phyloP scores from a whole-genome alignment of 2,888 invertebrate genomes.

The Drosophila rellima region DNA sequence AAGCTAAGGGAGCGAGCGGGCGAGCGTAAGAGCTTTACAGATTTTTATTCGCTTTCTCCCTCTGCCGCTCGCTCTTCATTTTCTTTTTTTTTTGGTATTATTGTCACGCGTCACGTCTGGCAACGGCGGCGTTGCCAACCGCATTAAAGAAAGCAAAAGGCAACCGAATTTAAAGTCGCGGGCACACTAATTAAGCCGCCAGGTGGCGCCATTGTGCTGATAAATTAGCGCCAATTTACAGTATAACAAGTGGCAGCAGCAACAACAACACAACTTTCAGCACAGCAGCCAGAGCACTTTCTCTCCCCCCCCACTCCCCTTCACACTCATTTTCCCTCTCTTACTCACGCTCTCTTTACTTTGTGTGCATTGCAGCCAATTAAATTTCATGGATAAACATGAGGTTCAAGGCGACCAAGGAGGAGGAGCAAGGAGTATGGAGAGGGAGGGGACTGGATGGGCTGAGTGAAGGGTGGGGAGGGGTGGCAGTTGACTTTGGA shows the following conservation, averaged over 20 bases:
- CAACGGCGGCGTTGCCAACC: constrained; percentile 5
- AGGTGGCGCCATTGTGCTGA: constrained; percentile 67
- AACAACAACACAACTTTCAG: constrained; percentile 23
- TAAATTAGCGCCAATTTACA: constrained; percentile 64
- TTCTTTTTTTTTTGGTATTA: constrained; percentile 57
- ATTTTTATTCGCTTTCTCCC: constrained; percentile 40
- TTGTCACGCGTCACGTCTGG: constrained; percentile 79
- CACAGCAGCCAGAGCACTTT: constrained; percentile 5
- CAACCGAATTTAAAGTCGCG: constrained; percentile 43
- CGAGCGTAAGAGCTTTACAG: constrained; percentile 25
- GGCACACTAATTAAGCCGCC: constrained; percentile 60
- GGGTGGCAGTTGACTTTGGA: constrained; percentile 57
- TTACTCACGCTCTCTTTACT: constrained; percentile 34
- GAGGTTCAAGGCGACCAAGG: constrained; percentile 52
- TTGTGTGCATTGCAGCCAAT: constrained; percentile 68
- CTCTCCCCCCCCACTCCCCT: background rate
- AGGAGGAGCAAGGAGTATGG: background rate
- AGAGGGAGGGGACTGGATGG: too few species aligned
- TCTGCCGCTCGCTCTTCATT: constrained; percentile 2
- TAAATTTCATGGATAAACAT: constrained; percentile 78
- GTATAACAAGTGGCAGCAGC: constrained; percentile 56
- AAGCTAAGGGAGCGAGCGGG: background rate
- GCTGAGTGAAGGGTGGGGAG: constrained; percentile 19
- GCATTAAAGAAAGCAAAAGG: constrained; percentile 46
- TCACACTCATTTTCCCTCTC: background rate